A percentile compares a stretch with the other conserved stretches of the same genome.
Conservation (phyloP, 2,113 vertebrate genomes). For the Lepus timidus region DNA sequence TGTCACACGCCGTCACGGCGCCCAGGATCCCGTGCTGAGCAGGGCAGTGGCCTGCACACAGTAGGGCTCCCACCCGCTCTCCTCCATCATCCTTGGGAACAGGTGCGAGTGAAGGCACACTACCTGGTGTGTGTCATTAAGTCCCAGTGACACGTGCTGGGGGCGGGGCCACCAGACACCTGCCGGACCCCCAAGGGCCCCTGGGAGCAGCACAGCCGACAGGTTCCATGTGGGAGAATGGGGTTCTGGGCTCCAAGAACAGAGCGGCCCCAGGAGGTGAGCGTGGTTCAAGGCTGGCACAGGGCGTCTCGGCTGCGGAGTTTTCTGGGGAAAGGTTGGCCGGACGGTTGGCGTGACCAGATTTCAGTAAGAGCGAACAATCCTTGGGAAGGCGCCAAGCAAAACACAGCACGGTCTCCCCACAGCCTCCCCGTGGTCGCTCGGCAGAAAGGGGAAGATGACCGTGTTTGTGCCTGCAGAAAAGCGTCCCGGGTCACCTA, state of each 20-base stretch:
- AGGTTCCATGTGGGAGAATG: neutral
- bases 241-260: neutral
- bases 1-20: fast-evolving
- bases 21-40: neutral
- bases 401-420: conserved; percentile 45
- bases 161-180: neutral
- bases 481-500: neutral
- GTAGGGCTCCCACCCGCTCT: neutral
- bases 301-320: neutral
- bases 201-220: neutral
- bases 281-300: no score
- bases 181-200: neutral
- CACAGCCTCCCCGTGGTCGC: conserved; percentile 1
- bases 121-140: neutral
- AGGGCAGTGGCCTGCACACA: fast-evolving
- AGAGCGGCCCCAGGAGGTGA: fast-evolving
- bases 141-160: neutral
- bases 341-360: neutral
- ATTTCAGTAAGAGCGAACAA: neutral
- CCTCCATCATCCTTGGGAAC: neutral
- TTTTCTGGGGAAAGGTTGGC: neutral
- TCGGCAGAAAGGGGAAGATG: neutral
- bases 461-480: neutral
- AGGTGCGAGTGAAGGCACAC: neutral
- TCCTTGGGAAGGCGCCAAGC: conserved; percentile 66